Evolutionary conservation across 2,797 vertebrate species (phyloP).

Genomic region (Sebastes minor): DNA sequence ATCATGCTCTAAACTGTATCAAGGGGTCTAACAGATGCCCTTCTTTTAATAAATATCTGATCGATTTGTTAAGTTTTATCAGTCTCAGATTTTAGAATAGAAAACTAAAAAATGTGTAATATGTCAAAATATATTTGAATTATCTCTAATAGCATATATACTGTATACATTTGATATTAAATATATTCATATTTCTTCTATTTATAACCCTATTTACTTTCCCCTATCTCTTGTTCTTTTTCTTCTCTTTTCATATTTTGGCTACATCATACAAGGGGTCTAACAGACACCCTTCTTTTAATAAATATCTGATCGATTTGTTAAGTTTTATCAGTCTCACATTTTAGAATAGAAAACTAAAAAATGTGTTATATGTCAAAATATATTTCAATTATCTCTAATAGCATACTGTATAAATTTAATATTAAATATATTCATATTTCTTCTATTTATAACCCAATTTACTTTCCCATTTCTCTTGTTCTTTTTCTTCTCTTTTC

Average conservation of each 20-base stretch:
- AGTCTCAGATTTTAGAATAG: too few relatives aligned
- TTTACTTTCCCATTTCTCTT: background rate
- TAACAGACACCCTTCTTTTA: background rate
- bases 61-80: too few relatives aligned
- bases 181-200: background rate
- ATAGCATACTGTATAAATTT: background rate
- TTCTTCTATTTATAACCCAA: background rate
- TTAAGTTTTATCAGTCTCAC: too few relatives aligned
- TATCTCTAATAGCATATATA: background rate
- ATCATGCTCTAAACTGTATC: background rate
- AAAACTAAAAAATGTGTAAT: too few relatives aligned
- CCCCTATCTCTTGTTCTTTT: background rate
- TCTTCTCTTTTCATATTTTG: background rate
- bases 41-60: too few relatives aligned
- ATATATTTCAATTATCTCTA: too few relatives aligned
- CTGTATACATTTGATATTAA: background rate
- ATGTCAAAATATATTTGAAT: too few relatives aligned
- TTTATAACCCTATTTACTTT: background rate
- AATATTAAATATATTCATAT: background rate
- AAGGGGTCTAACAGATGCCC: background rate
- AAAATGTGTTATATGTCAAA: too few relatives aligned
- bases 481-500: background rate
- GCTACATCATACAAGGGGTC: background rate
- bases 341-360: too few relatives aligned
- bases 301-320: too few relatives aligned